These are phyloP conservation scores for Drosophila dives DNA, from an alignment of 2,888 invertebrate species.

Conservation along the genomic window DNA sequence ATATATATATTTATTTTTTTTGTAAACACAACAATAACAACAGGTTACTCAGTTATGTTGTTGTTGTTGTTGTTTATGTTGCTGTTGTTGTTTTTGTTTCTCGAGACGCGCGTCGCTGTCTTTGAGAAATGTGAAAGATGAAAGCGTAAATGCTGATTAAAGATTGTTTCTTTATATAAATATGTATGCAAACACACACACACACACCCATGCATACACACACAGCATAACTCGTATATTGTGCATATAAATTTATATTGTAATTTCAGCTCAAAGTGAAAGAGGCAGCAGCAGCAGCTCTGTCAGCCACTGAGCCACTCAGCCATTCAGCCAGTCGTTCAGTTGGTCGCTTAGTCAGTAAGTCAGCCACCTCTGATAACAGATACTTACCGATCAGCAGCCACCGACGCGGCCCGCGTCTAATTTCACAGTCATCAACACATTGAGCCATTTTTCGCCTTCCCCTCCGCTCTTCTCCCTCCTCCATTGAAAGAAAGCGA, in stretches of 20 bases:
- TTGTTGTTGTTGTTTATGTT: conserved; percentile 32
- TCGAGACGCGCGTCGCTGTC: conserved; percentile 48
- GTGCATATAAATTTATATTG: conserved; percentile 72
- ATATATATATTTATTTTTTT: conserved; percentile 55
- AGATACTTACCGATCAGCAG: conserved; percentile 45
- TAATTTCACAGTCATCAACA: conserved; percentile 77
- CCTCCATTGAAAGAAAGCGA: conserved; percentile 71
- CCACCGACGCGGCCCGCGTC: conserved; percentile 42
- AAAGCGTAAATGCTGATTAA: conserved; percentile 81
- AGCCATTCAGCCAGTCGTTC: conserved; percentile 41
- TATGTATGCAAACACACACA: conserved; percentile 26
- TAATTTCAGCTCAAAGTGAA: conserved; percentile 77
- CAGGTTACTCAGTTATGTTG: conserved; percentile 46
- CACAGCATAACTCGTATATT: conserved; percentile 22
- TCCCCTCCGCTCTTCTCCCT: background rate
- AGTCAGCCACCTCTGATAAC: conserved; percentile 72
- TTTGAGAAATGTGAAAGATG: conserved; percentile 80
- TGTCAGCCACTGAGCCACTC: conserved; percentile 22
- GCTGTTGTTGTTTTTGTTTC: conserved; percentile 49
- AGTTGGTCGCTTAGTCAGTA: conserved; percentile 59
- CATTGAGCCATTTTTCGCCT: conserved; percentile 36
- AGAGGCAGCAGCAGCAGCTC: conserved; percentile 54
- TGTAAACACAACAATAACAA: conserved; percentile 36
- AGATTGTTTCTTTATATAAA: conserved; percentile 76
- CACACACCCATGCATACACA: conserved; percentile 7